Conservation (phyloP, 2,888 invertebrate species). For the Brachyopa scutellaris region DNA sequence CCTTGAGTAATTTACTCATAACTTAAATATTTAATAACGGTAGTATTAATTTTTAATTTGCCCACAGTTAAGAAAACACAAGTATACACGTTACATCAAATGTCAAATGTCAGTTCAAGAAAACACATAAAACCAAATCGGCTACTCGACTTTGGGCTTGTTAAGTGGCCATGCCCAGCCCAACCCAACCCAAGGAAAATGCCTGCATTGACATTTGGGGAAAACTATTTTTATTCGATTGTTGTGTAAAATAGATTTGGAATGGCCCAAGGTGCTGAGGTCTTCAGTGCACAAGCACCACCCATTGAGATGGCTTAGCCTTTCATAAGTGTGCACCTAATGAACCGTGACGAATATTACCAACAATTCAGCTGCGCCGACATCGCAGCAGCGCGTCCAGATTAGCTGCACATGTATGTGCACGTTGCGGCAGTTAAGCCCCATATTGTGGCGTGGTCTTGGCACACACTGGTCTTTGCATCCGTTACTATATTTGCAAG, state of each 20-base stretch:
- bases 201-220: constrained; percentile 61
- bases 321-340: constrained; percentile 63
- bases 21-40: too few relatives aligned
- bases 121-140: constrained; percentile 20
- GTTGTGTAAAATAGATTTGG: constrained; percentile 43
- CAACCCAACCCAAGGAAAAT: constrained; percentile 20
- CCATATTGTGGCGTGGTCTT: constrained; percentile 54
- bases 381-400: constrained; percentile 28
- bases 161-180: constrained; percentile 64
- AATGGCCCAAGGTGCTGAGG: constrained; percentile 50
- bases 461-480: constrained; percentile 50
- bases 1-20: too few relatives aligned
- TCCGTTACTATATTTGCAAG: constrained; percentile 35
- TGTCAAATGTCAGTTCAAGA: constrained; percentile 57
- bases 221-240: constrained; percentile 47
- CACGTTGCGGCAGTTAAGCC: constrained; percentile 43
- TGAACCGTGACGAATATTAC: constrained; percentile 68
- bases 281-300: constrained; percentile 61
- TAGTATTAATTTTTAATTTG: too few relatives aligned
- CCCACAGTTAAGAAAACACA: too few relatives aligned
- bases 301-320: constrained; percentile 64
- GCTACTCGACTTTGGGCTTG: constrained; percentile 50
- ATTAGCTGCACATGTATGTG: constrained; percentile 53
- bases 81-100: too few relatives aligned
- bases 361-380: constrained; percentile 50